Conservation (phyloP, 92 coral and sea anemone genomes). For the Chrysogorgia sp. region DNA sequence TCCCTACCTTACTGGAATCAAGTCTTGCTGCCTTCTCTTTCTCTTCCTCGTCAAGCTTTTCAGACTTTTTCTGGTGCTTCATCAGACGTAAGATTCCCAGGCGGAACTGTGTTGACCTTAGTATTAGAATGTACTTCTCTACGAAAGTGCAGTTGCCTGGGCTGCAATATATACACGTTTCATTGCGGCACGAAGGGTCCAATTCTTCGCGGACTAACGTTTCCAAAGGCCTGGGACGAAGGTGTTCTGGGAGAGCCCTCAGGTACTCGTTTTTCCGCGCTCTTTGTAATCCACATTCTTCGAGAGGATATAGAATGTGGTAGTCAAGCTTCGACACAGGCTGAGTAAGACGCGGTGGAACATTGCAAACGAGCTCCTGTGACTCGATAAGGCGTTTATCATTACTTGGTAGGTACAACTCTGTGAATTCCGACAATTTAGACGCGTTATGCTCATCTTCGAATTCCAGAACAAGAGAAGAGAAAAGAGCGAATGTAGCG, state of each 20-base stretch:
- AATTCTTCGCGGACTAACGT: slow-evolving; percentile 83
- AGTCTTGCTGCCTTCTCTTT: slow-evolving; percentile 72
- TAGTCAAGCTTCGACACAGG: slow-evolving; percentile 77
- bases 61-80: slow-evolving; percentile 83
- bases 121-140: slow-evolving; percentile 6
- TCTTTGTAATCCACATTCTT: slow-evolving; percentile 87
- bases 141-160: slow-evolving; percentile 35
- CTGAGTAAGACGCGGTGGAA: slow-evolving; percentile 84
- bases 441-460: slow-evolving; percentile 8
- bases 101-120: slow-evolving; percentile 39
- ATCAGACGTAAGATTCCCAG: slow-evolving; percentile 81
- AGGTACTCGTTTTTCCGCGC: slow-evolving; percentile 68
- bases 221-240: slow-evolving; percentile 80
- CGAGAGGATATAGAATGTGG: slow-evolving; percentile 77
- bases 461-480: slow-evolving; percentile 50
- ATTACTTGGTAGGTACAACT: slow-evolving; percentile 82
- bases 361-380: slow-evolving; percentile 79
- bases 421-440: slow-evolving; percentile 59
- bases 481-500: slow-evolving; percentile 55
- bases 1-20: slow-evolving; percentile 66
- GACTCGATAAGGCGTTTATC: slow-evolving; percentile 79
- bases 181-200: slow-evolving; percentile 66
- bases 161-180: slow-evolving; percentile 51
- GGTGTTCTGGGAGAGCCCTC: slow-evolving; percentile 74
- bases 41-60: slow-evolving; percentile 83